These are phyloP conservation scores for Hedya salicella DNA, from an alignment of 2,888 invertebrate genomes.

Conservation along the genomic window DNA sequence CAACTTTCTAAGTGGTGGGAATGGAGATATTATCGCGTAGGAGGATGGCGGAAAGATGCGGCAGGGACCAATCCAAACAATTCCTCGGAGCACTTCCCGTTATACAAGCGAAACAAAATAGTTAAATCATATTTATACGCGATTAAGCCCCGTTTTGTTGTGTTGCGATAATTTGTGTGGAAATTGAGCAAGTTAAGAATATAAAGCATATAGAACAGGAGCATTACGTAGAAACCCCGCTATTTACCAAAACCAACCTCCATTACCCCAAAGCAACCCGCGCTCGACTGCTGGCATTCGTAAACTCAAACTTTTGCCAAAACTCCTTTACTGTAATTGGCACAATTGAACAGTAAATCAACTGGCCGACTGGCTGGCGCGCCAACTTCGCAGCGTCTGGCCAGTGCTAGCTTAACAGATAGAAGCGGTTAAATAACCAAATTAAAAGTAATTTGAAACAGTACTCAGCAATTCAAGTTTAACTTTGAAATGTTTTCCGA, in stretches of 20 bases:
- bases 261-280: not conserved
- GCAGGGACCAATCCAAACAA: too few relatives aligned
- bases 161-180: too few relatives aligned
- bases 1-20: too few relatives aligned
- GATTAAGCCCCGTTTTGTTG: too few relatives aligned
- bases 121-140: too few relatives aligned
- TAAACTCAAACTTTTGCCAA: constrained; percentile 8
- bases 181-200: too few relatives aligned
- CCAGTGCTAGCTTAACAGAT: constrained; percentile 3
- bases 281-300: not conserved
- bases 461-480: not conserved
- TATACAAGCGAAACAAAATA: too few relatives aligned
- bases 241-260: not conserved
- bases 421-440: constrained; percentile 14
- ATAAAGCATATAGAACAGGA: too few relatives aligned
- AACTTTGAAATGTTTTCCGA: not conserved
- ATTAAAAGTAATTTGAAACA: constrained; percentile 5
- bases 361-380: constrained; percentile 1
- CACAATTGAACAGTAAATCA: constrained; percentile 21
- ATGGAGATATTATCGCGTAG: too few relatives aligned
- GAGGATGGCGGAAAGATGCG: too few relatives aligned
- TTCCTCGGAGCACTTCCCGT: too few relatives aligned
- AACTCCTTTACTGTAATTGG: constrained; percentile 21
- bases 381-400: constrained; percentile 2
- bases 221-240: too few relatives aligned